These are phyloP conservation scores for Drosophila demipolita DNA, from an alignment of 2,888 invertebrate species.

Conservation along the genomic window DNA sequence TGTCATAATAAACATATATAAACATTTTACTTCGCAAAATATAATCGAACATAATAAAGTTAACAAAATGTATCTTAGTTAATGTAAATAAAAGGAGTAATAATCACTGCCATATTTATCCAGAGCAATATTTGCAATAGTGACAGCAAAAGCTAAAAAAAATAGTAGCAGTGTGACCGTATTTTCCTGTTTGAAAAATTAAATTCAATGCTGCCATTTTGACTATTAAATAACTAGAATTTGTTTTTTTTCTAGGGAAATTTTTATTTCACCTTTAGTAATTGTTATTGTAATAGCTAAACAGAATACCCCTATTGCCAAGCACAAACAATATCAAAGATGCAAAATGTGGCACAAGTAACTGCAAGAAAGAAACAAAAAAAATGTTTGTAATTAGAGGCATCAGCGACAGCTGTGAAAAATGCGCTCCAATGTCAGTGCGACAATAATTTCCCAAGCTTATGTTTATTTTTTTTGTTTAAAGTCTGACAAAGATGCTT, in stretches of 20 bases:
- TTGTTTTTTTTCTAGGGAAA: not conserved
- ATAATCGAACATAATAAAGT: constrained; percentile 17
- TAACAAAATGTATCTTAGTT: constrained; percentile 12
- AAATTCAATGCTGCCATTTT: not conserved
- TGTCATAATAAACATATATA: constrained; percentile 1
- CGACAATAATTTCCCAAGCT: constrained; percentile 74
- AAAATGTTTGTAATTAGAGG: constrained; percentile 69
- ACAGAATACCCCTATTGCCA: constrained; percentile 40
- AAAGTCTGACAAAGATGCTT: constrained; percentile 25
- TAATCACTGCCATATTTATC: not conserved
- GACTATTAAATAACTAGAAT: not conserved
- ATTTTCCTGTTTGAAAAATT: not conserved
- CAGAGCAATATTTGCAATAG: not conserved
- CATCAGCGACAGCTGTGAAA: constrained; percentile 48
- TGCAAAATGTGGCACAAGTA: constrained; percentile 78
- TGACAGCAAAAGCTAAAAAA: not conserved
- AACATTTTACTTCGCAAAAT: constrained; percentile 13
- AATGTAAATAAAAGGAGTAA: constrained; percentile 15
- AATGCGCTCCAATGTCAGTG: constrained; percentile 71
- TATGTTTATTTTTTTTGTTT: constrained; percentile 36
- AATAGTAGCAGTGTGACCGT: not conserved
- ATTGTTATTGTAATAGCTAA: not conserved
- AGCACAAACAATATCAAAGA: constrained; percentile 42
- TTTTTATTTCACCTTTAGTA: not conserved
- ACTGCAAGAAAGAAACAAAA: constrained; percentile 59